These are phyloP conservation scores for Ostrea edulis DNA, from an alignment of 1,140 invertebrate species.

Conservation along the genomic window DNA sequence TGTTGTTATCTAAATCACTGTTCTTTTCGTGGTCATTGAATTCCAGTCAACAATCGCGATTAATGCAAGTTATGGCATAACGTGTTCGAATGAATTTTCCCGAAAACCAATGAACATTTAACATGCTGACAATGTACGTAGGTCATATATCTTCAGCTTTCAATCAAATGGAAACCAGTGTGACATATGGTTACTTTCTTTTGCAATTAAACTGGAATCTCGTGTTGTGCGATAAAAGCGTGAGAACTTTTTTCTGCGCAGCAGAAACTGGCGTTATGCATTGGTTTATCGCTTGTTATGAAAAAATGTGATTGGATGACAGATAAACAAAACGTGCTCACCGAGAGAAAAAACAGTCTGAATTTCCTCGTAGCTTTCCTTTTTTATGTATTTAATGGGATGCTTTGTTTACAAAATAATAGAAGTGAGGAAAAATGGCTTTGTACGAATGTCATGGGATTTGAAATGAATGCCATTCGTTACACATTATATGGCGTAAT, in stretches of 20 bases:
- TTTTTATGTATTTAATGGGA: neutral
- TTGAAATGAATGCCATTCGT: slow-evolving; percentile 21
- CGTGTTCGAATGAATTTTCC: neutral
- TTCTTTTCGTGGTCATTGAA: no score
- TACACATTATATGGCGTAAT: neutral
- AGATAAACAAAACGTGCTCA: slow-evolving; percentile 21
- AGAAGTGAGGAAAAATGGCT: neutral
- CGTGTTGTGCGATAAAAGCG: slow-evolving; percentile 12
- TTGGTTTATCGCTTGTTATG: neutral
- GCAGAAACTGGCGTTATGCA: neutral
- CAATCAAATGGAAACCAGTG: neutral
- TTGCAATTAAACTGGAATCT: neutral
- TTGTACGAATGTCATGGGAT: neutral
- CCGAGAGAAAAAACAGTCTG: neutral
- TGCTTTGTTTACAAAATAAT: neutral
- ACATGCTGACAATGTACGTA: neutral
- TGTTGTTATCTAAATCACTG: no score
- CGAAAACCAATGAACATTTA: neutral
- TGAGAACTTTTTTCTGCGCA: slow-evolving; percentile 10
- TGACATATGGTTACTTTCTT: slow-evolving; percentile 7
- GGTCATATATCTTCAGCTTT: slow-evolving; percentile 1
- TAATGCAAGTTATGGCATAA: neutral
- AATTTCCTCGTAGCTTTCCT: neutral
- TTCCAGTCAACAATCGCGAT: no score
- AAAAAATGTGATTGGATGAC: neutral